phyloP scores from a whole-genome alignment of 1,140 invertebrate species.

The Pseudomyrmex concolor region DNA sequence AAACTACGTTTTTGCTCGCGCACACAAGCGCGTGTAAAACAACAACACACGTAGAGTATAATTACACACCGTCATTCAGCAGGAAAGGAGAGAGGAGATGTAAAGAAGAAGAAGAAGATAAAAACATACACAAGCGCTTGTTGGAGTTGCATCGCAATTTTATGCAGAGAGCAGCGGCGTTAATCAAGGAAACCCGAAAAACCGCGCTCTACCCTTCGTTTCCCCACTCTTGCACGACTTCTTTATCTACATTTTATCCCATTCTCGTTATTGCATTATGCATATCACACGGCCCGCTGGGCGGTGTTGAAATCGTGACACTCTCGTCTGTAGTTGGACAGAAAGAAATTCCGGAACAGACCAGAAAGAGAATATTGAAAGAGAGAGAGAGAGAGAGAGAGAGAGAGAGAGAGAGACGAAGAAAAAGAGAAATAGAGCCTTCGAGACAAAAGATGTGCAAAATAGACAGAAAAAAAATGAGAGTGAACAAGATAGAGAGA shows the following conservation, averaged over 20 bases:
- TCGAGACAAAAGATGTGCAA: too few relatives aligned
- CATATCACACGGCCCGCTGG: conserved; percentile 33
- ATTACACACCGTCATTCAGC: background rate
- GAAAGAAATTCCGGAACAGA: background rate
- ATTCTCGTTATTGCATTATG: conserved; percentile 53
- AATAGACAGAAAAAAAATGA: background rate
- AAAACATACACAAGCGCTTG: background rate
- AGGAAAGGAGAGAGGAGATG: too few relatives aligned
- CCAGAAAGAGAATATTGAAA: background rate
- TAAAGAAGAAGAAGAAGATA: background rate
- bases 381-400: too few relatives aligned
- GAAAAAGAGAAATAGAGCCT: background rate
- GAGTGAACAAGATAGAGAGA: background rate
- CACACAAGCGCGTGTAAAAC: background rate
- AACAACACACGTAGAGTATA: background rate
- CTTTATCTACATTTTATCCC: conserved; percentile 37
- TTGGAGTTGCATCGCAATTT: conserved; percentile 15
- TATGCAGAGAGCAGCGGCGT: background rate
- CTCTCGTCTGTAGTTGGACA: background rate
- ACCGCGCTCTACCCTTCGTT: conserved; percentile 4
- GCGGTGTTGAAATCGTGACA: conserved; percentile 23
- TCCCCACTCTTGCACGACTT: conserved; percentile 10
- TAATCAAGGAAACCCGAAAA: conserved; percentile 39
- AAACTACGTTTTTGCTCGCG: background rate
- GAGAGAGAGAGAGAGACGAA: background rate